Base-by-base conservation (phyloP, 2,113 vertebrate genomes). In the Lonchura striata region DNA sequence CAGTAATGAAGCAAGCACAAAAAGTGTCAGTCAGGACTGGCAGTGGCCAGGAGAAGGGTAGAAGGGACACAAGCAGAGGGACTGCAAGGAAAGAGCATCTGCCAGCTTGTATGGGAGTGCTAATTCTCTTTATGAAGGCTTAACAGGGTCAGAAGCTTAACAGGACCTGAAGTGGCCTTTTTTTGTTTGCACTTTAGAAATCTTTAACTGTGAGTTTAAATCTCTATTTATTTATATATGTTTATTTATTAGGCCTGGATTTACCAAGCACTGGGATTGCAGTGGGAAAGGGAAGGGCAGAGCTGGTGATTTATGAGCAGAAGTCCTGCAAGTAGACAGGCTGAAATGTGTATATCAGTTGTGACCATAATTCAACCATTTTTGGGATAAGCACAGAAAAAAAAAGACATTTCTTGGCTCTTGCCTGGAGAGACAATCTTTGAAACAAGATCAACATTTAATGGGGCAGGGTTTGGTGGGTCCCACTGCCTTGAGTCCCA, bases 1-100 rank as follows among this genome's bases (percentile, higher is more conserved):
- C 53, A 44, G 47, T 92, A 85, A 95, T 89, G 80, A 90, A 96
- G 87, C 22, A 57, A 85, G 22, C 15, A 16, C 25, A 68, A 14
- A 46, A 86, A 69, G 39, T 13, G 23, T 78, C 93, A 74, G 10
- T 82, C 63, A 68, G 69, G 80, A 22, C 63, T 91, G 47, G 71
- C 46, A 80, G 2, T 16, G 77, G 42, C 77, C 61, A 86, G 74
- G 72, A 64, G 64, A 75, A n/a, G 37, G 28, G 83, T 21, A 6
- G 47, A 60, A 81, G 33, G 56, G 49, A 74, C 77, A 42, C 18
- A 24, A 27, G 56, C 35, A 63, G 52, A 46, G 81, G 22, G 30
- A 24, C 21, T 47, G 56, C 3, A 4, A 60, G 57, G n/a, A 9
- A 60, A 39, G 52, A 16, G 47, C 7, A 6, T 85, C 84, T 63